Percentiles rank a stretch among this genome's conserved stretches.
Evolutionary conservation across 2,113 vertebrate species (phyloP).

Genomic region (Rostratula benghalensis): DNA sequence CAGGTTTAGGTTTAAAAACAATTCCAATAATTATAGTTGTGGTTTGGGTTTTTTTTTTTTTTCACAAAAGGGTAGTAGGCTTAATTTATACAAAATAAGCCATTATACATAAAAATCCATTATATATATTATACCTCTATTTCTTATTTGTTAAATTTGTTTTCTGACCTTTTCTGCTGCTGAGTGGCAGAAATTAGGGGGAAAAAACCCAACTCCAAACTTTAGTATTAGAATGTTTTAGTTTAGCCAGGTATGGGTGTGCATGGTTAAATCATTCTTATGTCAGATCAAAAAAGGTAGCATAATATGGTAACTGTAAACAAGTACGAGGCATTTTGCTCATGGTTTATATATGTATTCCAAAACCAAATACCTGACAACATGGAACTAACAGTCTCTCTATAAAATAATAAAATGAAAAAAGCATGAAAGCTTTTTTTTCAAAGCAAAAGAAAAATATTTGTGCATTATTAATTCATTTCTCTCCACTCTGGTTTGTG

Average conservation of each 20-base stretch:
- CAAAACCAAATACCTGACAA: neutral
- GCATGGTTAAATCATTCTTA: neutral
- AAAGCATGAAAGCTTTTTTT: neutral
- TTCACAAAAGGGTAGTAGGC: neutral
- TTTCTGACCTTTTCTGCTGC: neutral
- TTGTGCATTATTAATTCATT: neutral
- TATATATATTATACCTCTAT: neutral
- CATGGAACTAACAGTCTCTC: neutral
- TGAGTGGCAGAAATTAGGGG: neutral
- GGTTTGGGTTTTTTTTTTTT: neutral
- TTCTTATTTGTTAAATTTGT: neutral
- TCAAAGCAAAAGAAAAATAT: neutral
- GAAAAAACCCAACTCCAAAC: rapidly evolving
- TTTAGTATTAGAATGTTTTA: neutral
- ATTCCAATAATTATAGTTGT: neutral
- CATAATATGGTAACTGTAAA: neutral
- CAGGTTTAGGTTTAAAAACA: neutral
- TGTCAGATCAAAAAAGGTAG: neutral
- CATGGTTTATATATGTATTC: neutral
- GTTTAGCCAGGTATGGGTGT: neutral
- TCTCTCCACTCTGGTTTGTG: neutral
- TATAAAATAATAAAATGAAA: neutral
- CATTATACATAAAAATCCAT: neutral
- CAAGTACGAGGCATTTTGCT: neutral
- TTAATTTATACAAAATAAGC: neutral